These are phyloP conservation scores for Helicorthomorpha holstii DNA, from an alignment of 1,140 invertebrate genomes.

Conservation along the genomic window DNA sequence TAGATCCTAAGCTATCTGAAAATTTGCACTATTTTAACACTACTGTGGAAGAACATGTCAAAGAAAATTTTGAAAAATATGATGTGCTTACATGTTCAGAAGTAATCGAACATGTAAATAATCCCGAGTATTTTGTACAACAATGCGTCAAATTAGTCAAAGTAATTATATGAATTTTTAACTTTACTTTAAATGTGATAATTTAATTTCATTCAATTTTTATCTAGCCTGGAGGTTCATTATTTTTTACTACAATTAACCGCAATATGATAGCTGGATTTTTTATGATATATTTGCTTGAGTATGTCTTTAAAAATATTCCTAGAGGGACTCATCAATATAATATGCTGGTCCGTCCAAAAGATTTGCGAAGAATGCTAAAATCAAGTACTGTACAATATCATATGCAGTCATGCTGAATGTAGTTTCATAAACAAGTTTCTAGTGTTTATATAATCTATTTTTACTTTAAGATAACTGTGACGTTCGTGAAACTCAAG, in stretches of 20 bases:
- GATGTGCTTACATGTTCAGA: slow-evolving; percentile 78
- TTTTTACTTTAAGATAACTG: too few relatives aligned
- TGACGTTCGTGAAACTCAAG: too few relatives aligned
- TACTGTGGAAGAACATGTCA: slow-evolving; percentile 39
- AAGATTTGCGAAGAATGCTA: too few relatives aligned
- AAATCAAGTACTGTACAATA: too few relatives aligned
- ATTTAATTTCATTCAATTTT: background rate
- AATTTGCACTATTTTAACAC: slow-evolving; percentile 16
- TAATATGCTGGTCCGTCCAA: too few relatives aligned
- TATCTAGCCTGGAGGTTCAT: background rate
- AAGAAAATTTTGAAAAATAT: slow-evolving; percentile 33
- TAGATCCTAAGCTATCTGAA: slow-evolving; percentile 20
- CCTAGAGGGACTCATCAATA: background rate
- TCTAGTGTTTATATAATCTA: too few relatives aligned
- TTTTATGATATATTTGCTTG: background rate
- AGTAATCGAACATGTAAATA: slow-evolving; percentile 77
- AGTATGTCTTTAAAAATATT: background rate
- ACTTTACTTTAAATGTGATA: background rate
- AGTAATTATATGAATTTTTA: slow-evolving; percentile 17
- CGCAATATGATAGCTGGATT: background rate
- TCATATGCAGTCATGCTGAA: too few relatives aligned
- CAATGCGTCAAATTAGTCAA: slow-evolving; percentile 51
- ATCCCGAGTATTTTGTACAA: slow-evolving; percentile 56
- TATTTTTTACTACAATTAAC: background rate
- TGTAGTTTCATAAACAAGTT: too few relatives aligned